Evolutionary conservation across 2,888 invertebrate species (phyloP), one percentile per base, ranked within the genome.

Genomic region (Trypoxylon attenuatum): DNA sequence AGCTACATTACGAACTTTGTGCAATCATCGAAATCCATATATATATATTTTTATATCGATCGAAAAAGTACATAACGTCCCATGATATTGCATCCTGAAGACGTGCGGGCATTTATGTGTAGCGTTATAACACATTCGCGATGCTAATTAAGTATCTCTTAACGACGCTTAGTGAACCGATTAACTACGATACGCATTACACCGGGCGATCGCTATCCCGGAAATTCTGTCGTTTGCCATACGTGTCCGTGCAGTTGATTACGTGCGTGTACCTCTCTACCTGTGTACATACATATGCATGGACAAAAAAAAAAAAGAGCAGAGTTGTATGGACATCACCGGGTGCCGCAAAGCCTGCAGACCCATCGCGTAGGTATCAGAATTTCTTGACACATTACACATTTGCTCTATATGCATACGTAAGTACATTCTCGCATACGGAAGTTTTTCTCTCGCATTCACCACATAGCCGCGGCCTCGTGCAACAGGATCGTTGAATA

Each of bases 51-150:
- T 2, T 29, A 8, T 13, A 22, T 13, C 38, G 38, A 42, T 10
- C n/a, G 13, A 27, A 5, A 29, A 13, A 13, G 33, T 25, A 25
- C 2, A 2, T 10, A 46, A 16, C 46, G 15, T 13, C 22, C 15
- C 15, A 23, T 15, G 8, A 33, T 13, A 55, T 38, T 33, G 45
- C 18, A 22, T 10, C n/a, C 51, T 55, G 18, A 52, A 56, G 64
- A 16, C 56, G 63, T 60, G 63, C 63, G 66, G 57, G 45, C 63
- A 62, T 64, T 60, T 64, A 61, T 45, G 38, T 49, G 27, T 58
- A 56, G 47, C 38, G 18, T 54, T 43, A 41, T 55, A 56, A 59
- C 18, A 47, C 25, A 29, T 52, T 27, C 23, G 42, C 25, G 21
- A 59, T 39, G 45, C 41, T 54, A 49, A 62, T 50, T 23, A 41